Base-by-base conservation (phyloP, 2,797 vertebrate species). In the Sebastes hubbsi region DNA sequence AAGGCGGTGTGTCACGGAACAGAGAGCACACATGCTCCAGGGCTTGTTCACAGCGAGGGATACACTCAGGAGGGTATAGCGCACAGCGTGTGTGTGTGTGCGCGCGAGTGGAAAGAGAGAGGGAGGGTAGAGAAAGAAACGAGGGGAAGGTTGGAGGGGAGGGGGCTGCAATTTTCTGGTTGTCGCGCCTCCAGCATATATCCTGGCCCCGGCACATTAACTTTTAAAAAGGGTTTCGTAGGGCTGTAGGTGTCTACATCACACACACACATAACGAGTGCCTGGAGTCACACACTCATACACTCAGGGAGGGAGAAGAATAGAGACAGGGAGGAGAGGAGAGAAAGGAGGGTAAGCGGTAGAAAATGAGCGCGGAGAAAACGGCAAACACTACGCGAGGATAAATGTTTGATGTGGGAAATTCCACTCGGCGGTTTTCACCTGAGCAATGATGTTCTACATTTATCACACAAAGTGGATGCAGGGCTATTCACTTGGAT, bases 141-240 rank as follows among this genome's bases (percentile, higher is more conserved):
- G 77, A 78, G 83, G 75, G 77, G 78, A 81, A 85, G 78, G 88
- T 80, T 88, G 89, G 69, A 83, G 83, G 78, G 73, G 94, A 94
- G 96, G 96, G 97, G 97, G 97, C 97, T 97, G 97, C 97, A 99
- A 99, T 99, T 98, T 99, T 98, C 97, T 98, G 97, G 96, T 98
- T 97, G 97, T 97, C 89, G 95, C 97, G 96, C 97, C 96, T 96
- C 95, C 92, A 97, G 97, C 97, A 97, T 96, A 95, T 97, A 97
- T 96, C 96, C 97, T 94, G 95, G 96, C 96, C 96, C 95, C 87
- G 86, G 94, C 96, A 96, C 96, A 96, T 96, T 96, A 97, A 97
- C 96, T 97, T 96, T 96, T 96, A 96, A 94, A 95, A 96, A 97
- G 96, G 97, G 96, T 97, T 96, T 96, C 91, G 30, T 92, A 94